Percentiles rank a stretch among this genome's conserved stretches.
Conservation (phyloP, 2,888 invertebrate species). For the Aphidoletes aphidimyza region DNA sequence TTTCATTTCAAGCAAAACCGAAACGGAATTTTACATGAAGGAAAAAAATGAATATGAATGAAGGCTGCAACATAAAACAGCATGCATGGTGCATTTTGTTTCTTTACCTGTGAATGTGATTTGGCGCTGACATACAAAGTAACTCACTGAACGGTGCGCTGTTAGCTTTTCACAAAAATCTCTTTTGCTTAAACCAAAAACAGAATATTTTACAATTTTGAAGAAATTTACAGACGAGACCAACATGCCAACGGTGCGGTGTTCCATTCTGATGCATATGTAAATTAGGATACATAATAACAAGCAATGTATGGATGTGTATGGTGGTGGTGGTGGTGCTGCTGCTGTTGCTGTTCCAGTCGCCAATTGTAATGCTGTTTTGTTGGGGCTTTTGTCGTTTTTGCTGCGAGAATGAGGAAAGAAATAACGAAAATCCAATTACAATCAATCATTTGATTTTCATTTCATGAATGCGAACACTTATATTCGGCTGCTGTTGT, state of each 20-base stretch:
- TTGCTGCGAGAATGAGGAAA: slow-evolving; percentile 21
- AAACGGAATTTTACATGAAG: neutral
- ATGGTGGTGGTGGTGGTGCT: too few relatives aligned
- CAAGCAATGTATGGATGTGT: too few relatives aligned
- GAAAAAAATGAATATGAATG: slow-evolving; percentile 23
- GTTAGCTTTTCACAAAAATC: neutral
- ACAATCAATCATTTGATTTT: slow-evolving; percentile 50
- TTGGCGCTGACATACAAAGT: neutral
- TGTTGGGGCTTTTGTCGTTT: neutral
- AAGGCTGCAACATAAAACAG: neutral
- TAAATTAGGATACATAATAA: neutral
- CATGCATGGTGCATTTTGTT: neutral
- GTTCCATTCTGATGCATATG: slow-evolving; percentile 41
- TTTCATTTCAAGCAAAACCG: neutral
- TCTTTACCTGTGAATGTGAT: neutral
- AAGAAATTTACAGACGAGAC: neutral
- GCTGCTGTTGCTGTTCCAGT: too few relatives aligned
- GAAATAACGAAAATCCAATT: slow-evolving; percentile 45
- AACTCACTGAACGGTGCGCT: neutral
- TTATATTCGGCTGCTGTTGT: neutral
- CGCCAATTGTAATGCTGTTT: too few relatives aligned
- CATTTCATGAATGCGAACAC: slow-evolving; percentile 30
- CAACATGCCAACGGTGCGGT: neutral
- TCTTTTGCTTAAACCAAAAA: too few relatives aligned
- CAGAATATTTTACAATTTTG: neutral